Percentiles rank a stretch among this genome's conserved stretches.
phyloP scores from a whole-genome alignment of 23 tunicate genomes.

The Corella eumyota region DNA sequence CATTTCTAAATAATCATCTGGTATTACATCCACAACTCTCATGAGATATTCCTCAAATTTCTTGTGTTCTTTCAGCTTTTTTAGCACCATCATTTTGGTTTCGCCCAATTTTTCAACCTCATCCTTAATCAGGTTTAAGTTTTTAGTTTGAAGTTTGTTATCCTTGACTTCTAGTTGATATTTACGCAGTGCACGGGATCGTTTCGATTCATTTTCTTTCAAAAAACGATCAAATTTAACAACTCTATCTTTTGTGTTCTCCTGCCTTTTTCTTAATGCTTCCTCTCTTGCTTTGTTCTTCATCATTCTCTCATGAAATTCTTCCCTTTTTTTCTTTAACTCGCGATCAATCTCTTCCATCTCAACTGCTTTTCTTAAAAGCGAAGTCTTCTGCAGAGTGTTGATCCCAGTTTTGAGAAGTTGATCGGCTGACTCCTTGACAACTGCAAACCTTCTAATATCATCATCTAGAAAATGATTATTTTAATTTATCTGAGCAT shows the following conservation, averaged over 20 bases:
- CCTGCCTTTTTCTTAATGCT: constrained; percentile 34
- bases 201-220: constrained; percentile 83
- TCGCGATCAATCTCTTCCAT: constrained; percentile 60
- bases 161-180: constrained; percentile 64
- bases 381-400: constrained; percentile 77
- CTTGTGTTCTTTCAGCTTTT: constrained; percentile 33
- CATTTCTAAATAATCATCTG: constrained; percentile 66
- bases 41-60: constrained; percentile 45
- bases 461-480: constrained; percentile 28
- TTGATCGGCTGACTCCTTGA: constrained; percentile 74
- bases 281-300: constrained; percentile 51
- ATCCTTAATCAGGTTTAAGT: constrained; percentile 13
- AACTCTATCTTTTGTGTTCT: constrained; percentile 77
- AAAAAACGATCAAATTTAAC: constrained; percentile 56
- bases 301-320: constrained; percentile 51
- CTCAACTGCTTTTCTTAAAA: constrained; percentile 76
- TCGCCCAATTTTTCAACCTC: constrained; percentile 29
- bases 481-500: neutral
- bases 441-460: constrained; percentile 67
- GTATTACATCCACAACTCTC: constrained; percentile 47
- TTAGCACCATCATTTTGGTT: constrained; percentile 15
- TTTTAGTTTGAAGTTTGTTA: constrained; percentile 30
- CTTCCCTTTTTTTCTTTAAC: constrained; percentile 64
- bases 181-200: constrained; percentile 58
- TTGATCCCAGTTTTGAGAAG: constrained; percentile 65